These are phyloP conservation scores for Protobothrops flavoviridis DNA, from an alignment of 2,113 vertebrate species.

Conservation along the genomic window DNA sequence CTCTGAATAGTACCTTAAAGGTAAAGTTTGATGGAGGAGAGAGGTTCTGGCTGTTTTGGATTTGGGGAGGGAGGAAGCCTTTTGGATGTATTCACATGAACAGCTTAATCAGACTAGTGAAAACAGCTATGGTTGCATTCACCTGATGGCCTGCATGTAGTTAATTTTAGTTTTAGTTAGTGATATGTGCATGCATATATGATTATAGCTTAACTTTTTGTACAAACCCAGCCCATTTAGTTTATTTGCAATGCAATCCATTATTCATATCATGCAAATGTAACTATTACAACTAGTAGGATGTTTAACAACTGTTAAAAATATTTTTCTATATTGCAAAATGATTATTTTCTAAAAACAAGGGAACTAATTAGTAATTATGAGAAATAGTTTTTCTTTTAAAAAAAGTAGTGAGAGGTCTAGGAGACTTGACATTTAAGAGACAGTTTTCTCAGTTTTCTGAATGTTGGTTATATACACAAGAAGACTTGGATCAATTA, in stretches of 20 bases:
- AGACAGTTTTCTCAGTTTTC: background rate
- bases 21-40: conserved; percentile 66
- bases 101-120: background rate
- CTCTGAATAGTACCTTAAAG: conserved; percentile 95
- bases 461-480: background rate
- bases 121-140: background rate
- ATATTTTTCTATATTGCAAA: background rate
- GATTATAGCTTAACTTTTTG: background rate
- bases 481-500: background rate
- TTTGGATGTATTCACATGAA: background rate
- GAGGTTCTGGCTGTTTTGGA: background rate
- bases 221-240: background rate
- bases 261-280: background rate
- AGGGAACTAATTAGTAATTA: background rate
- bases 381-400: background rate
- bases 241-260: background rate
- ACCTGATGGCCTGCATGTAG: background rate
- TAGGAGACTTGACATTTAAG: background rate
- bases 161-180: background rate
- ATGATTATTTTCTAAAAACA: background rate
- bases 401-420: background rate
- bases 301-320: background rate
- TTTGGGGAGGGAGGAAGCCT: background rate
- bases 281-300: background rate
- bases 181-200: background rate